Base-by-base conservation (phyloP, 1,140 invertebrate genomes). In the Halictus rubicundus region DNA sequence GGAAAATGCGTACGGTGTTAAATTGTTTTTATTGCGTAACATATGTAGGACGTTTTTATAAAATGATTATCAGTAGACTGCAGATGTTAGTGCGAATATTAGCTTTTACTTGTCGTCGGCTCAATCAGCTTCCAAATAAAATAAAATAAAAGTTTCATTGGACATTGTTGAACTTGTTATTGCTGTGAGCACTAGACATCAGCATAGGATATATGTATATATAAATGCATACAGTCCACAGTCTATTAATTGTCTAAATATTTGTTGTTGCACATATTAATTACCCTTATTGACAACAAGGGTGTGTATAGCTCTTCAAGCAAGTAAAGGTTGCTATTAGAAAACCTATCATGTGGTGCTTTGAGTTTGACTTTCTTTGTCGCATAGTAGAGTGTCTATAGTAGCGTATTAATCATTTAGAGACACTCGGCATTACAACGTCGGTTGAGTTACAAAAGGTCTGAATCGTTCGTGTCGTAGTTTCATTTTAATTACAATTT, bases 21-120 rank as follows among this genome's bases (percentile, higher is more conserved):
- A 52, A 64, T 71, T 60, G 49, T 16, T 25, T 69, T 69, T 77
- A 70, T 70, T 54, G n/a, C 39, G 59, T 68, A 68, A 57, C n/a
- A n/a, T 23, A 14, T 25, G 25, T 74, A 57, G 32, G 52, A 68
- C 32, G 27, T 23, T 21, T 66, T 79, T 74, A 79, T 74, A 74
- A 79, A 79, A 68, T 54, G 52, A 16, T 72, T 49, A 57, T 39
- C 49, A 21, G 4, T 52, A 52, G 49, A 52, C 49, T 52, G 49
- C 49, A 52, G 19, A 52, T 52, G 6, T 52, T 19, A 52, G 2
- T 52, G 49, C 1, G 19, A 3, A 52, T 52, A 19, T 52, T 16
- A 19, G 19, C 6, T 3, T 52, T 52, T 52, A 52, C 49, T 46
- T 49, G 16, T 49, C 16, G 16, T 49, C 1, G 16, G 49, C 4